A percentile compares a stretch with the other conserved stretches of the same genome.
phyloP scores from a whole-genome alignment of 2,113 vertebrate species.

The Brachypodius melanocephalos region DNA sequence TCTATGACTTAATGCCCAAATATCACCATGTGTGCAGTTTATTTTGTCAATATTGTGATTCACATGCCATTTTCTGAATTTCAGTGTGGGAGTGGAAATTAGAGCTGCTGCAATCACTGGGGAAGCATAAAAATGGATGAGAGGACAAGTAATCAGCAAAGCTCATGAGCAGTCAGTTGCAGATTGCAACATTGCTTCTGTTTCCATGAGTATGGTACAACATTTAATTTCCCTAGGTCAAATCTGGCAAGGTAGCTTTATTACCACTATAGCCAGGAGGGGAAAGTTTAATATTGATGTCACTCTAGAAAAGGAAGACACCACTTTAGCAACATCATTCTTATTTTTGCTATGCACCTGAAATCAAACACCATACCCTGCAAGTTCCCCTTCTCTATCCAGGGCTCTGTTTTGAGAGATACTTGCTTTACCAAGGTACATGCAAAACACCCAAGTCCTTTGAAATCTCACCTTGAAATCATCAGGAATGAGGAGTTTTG shows the following conservation, averaged over 20 bases:
- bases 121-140: background rate
- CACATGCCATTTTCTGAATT: background rate
- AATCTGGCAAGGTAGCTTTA: background rate
- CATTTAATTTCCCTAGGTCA: background rate
- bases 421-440: background rate
- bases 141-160: background rate
- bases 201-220: background rate
- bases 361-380: background rate
- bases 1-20: background rate
- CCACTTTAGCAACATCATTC: background rate
- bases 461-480: constrained; percentile 95
- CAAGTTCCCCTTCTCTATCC: background rate
- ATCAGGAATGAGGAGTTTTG: constrained; percentile 97
- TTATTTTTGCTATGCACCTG: background rate
- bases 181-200: background rate
- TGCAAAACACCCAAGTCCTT: background rate
- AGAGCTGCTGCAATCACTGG: background rate
- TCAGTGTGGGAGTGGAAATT: background rate
- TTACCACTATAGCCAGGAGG: background rate
- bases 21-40: background rate
- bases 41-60: constrained; percentile 35
- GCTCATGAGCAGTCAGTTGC: background rate
- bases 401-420: background rate
- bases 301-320: background rate
- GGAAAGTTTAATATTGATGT: background rate